Conservation (phyloP, 2,113 vertebrate genomes). For the Hoplias malabaricus region DNA sequence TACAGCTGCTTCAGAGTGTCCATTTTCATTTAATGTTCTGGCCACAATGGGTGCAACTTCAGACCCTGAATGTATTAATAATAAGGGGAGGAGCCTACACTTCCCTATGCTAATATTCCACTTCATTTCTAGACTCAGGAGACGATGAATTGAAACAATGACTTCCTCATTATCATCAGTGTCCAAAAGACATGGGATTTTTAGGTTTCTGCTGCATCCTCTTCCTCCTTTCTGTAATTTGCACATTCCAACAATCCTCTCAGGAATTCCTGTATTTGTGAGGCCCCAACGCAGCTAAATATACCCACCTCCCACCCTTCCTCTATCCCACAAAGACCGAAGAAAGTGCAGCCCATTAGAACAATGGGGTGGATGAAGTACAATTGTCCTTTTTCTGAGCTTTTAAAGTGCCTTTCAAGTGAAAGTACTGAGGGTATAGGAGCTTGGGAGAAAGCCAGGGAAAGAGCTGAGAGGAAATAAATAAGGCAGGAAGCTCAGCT, state of each 20-base stretch:
- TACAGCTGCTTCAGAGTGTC: no score
- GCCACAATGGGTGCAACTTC: no score
- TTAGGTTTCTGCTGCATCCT: conserved; percentile 11
- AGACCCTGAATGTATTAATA: no score
- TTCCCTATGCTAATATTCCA: no score
- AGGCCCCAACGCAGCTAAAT: conserved; percentile 57
- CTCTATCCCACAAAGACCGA: conserved; percentile 56
- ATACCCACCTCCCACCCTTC: conserved; percentile 60
- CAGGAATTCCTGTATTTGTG: conserved; percentile 79
- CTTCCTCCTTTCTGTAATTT: background rate
- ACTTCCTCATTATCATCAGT: background rate
- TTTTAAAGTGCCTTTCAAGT: background rate
- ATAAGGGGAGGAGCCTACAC: no score
- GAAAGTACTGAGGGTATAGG: background rate
- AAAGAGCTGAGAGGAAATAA: background rate
- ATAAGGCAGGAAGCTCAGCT: background rate
- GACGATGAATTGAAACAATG: background rate
- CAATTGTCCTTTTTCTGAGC: background rate
- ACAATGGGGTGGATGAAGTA: conserved; percentile 61
- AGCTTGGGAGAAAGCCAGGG: background rate
- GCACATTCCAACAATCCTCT: conserved; percentile 45
- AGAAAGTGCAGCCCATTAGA: conserved; percentile 57
- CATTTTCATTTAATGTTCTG: no score
- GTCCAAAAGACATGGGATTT: background rate
- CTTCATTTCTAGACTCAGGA: background rate